A percentile compares a stretch with the other conserved stretches of the same genome.
Evolutionary conservation across 2,797 vertebrate genomes (phyloP).

Genomic region (Oreonectes daqikongensis): DNA sequence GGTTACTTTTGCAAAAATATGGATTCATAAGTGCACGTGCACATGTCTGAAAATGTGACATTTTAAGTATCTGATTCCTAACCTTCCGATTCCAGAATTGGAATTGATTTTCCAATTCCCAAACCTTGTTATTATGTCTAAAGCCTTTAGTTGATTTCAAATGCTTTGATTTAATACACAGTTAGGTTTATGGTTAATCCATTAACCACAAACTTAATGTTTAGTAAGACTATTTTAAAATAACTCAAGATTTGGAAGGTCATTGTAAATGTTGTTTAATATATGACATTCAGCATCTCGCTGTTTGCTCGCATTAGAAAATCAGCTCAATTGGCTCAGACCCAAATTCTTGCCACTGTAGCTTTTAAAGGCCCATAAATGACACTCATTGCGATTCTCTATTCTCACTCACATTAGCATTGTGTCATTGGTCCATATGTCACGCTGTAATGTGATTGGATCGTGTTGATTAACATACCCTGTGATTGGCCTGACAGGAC

Average conservation of each 20-base stretch:
- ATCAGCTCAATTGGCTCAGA: neutral
- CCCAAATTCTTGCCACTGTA: neutral
- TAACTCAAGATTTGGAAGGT: neutral
- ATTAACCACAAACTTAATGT: conserved; percentile 1
- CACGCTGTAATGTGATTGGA: conserved; percentile 7
- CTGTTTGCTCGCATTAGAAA: neutral
- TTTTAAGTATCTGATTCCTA: no score
- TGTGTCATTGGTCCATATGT: conserved; percentile 9
- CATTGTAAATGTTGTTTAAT: neutral
- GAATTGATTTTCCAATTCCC: no score
- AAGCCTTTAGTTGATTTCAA: no score
- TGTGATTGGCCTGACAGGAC: conserved; percentile 75
- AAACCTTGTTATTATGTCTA: no score
- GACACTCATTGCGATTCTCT: conserved; percentile 22
- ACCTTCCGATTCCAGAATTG: no score
- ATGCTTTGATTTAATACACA: neutral
- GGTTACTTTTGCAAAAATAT: no score
- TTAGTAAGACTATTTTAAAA: neutral
- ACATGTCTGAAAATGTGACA: no score
- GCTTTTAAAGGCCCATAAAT: neutral
- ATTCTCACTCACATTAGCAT: conserved; percentile 26
- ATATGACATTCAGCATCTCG: neutral
- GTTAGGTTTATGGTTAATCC: neutral
- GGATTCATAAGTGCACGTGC: no score
- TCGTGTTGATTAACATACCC: conserved; percentile 36